Base-by-base conservation (phyloP, 64 coral and sea anemone species). In the Porites lutea region DNA sequence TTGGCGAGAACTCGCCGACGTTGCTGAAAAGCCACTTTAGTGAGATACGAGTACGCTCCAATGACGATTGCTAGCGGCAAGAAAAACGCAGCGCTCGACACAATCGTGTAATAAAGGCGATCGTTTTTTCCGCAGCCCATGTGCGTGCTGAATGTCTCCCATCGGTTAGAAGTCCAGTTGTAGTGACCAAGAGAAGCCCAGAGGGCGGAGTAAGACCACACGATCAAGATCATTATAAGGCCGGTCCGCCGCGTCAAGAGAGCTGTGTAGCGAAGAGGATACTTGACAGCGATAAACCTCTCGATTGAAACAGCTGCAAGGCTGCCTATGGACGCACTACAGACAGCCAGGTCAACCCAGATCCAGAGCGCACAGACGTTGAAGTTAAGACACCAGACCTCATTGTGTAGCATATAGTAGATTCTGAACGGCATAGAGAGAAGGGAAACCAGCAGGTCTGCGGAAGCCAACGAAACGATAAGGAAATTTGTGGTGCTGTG, bases 241-340 rank as follows among this genome's bases (percentile, higher is more conserved):
- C 91, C 88, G 68, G 91, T 96, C 27, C 47, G 86, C 54, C 79
- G 80, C 19, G 89, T 90, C 49, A 93, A 78, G 52, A 96, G 27
- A 6, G 16, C 67, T 7, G 43, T 59, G 58, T 96, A 96, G 53
- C 95, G 91, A 11, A 96, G 88, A 18, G 95, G 88, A 9, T 47
- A 83, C 46, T 96, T 96, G 3, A 96, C 90, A 20, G 95, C 95
- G 9, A 96, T 66, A 72, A 96, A 96, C 7, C 95, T 76, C 59
- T 96, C 95, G 13, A 96, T 87, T 18, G 91, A 92, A 2, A 96
- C 89, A 9, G 91, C 95, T 13, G 95, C 87, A 21, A 96, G 79
- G 68, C 93, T 96, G 16, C 90, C 89, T 16, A 96, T 87, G 3
- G 95, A 96, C 23, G 95, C 81, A 72, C 95, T 93, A 81, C 95